Evolutionary conservation across 2,113 vertebrate genomes (phyloP).

Genomic region (Xiphophorus couchianus): DNA sequence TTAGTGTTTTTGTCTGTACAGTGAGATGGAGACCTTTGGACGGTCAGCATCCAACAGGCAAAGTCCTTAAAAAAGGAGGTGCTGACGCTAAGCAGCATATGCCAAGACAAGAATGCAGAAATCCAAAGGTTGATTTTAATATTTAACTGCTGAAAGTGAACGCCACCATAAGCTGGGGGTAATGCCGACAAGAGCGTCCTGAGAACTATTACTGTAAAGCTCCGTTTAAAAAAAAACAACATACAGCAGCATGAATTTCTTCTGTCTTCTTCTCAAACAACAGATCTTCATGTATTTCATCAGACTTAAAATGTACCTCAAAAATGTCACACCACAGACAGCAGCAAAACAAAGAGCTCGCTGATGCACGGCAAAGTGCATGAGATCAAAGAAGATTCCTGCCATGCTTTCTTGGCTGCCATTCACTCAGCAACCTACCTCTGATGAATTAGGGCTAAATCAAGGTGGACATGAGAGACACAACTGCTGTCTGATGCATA

Average conservation of each 20-base stretch:
- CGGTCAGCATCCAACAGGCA: background rate
- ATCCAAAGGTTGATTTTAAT: background rate
- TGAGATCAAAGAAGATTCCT: background rate
- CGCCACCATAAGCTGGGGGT: background rate
- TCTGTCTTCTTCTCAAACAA: background rate
- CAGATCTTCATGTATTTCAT: background rate
- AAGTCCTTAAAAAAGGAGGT: background rate
- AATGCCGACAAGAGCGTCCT: background rate
- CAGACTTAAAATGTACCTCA: background rate
- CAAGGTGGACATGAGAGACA: background rate
- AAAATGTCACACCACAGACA: background rate
- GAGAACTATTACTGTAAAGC: background rate
- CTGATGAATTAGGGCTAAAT: background rate
- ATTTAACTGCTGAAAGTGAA: background rate
- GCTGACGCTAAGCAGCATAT: background rate
- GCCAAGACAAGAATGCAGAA: background rate
- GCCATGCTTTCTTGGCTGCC: background rate
- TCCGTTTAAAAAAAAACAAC: no score
- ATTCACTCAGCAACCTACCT: background rate
- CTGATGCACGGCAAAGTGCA: background rate
- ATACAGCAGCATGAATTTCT: background rate
- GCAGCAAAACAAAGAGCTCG: no score
- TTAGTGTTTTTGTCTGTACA: background rate
- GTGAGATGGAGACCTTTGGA: background rate
- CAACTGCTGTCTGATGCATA: background rate